Evolutionary conservation across 2,888 invertebrate species (phyloP), one percentile per base, ranked within the genome.

Genomic region (Cotesia congregata): DNA sequence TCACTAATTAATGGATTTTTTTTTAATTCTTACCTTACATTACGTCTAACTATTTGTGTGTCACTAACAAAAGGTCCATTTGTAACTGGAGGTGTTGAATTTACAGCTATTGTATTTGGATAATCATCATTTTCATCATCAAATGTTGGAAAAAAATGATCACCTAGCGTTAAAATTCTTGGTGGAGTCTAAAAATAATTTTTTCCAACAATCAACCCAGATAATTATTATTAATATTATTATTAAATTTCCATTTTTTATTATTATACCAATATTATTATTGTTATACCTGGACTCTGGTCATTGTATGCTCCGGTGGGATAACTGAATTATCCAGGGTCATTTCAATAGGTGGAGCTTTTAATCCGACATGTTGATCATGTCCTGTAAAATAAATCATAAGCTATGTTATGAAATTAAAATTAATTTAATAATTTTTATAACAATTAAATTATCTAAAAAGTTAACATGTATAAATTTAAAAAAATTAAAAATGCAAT

Each of bases 291-390:
- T 90, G 90, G 69, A 97, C 95, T 80, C 96, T 93, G 72, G 96
- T 92, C 90, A 94, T 93, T 17, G 93, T 93, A 59, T 94, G 93
- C 78, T 93, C 93, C 67, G 93, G 91, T 64, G 93, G 92, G 87
- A 95, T 90, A 80, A 95, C 93, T 12, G 95, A 94, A 91, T 96
- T 96, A 87, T 97, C 97, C 86, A 96, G 90, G 81, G 94, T 93
- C 77, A 97, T 95, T 91, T 97, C 97, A 82, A 95, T 92, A 1
- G 96, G 96, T n/a, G 96, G 93, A 65, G 96, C 95, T 89, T 94
- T 94, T 38, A 95, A 94, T 61, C 95, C 91, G 78, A 90, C 81
- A 82, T 91, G 91, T 81, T 91, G 90, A 67, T 91, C 91, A 82
- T 91, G 91, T 74, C 91, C 95, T 95, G 84, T 78, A 78, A 69